Conservation (phyloP, 2,113 vertebrate species). For the Thymallus thymallus region DNA sequence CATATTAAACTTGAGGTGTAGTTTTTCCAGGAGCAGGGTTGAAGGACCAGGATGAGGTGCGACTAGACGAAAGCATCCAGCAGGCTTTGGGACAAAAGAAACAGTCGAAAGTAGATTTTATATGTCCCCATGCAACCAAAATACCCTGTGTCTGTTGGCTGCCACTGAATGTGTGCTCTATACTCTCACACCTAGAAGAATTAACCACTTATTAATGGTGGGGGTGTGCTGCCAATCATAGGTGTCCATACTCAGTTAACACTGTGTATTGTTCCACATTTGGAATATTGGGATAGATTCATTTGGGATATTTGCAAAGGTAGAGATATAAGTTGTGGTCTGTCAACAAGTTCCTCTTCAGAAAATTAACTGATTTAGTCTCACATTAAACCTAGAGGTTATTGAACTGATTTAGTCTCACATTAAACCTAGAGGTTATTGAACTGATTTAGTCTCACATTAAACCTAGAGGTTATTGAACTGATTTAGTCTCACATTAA, state of each 20-base stretch:
- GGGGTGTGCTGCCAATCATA: slow-evolving; percentile 50
- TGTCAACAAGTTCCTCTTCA: slow-evolving; percentile 4
- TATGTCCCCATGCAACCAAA: slow-evolving; percentile 38
- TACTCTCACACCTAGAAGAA: slow-evolving; percentile 63
- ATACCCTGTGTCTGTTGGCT: slow-evolving; percentile 56
- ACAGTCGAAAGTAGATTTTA: slow-evolving; percentile 45
- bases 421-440: too few relatives aligned
- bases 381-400: neutral
- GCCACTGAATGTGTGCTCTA: slow-evolving; percentile 59
- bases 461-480: too few relatives aligned
- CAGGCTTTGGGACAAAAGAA: slow-evolving; percentile 62
- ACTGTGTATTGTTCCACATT: slow-evolving; percentile 2
- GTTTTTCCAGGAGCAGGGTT: slow-evolving; percentile 45
- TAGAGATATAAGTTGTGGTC: neutral
- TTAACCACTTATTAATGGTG: slow-evolving; percentile 55
- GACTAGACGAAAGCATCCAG: slow-evolving; percentile 54
- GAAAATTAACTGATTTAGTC: neutral
- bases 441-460: neutral
- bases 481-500: neutral
- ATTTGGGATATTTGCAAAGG: neutral
- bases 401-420: neutral
- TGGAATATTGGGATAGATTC: too few relatives aligned
- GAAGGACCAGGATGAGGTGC: slow-evolving; percentile 39
- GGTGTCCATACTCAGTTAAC: slow-evolving; percentile 34
- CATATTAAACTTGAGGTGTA: slow-evolving; percentile 42